These are phyloP conservation scores for Cataglyphis altisquamis DNA, from an alignment of 2,888 invertebrate species.

Conservation along the genomic window DNA sequence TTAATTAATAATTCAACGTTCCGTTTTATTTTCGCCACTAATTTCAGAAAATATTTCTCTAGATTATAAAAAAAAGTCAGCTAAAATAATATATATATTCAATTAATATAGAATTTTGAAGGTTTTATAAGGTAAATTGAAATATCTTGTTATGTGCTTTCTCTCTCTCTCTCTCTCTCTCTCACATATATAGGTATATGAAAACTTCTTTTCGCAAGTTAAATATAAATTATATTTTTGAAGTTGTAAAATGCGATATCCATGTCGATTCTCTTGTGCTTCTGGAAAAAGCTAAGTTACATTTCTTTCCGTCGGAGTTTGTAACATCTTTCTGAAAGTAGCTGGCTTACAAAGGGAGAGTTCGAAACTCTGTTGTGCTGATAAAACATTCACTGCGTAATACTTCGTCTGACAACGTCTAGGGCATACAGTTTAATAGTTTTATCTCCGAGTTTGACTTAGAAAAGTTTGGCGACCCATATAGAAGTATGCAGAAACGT, in stretches of 20 bases:
- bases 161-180: too few species aligned
- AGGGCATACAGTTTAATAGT: slow-evolving; percentile 33
- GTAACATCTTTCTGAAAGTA: slow-evolving; percentile 26
- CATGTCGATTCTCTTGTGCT: background rate
- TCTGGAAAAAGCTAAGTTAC: background rate
- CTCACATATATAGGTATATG: background rate
- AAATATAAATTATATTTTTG: background rate
- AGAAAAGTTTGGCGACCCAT: slow-evolving; percentile 27
- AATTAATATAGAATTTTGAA: background rate
- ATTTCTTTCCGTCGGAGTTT: background rate
- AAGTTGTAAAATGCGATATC: background rate
- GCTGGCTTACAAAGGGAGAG: background rate
- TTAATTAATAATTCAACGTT: background rate
- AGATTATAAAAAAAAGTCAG: background rate
- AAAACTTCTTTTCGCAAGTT: background rate
- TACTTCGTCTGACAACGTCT: slow-evolving; percentile 11
- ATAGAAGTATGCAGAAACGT: background rate
- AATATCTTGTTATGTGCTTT: background rate
- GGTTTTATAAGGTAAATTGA: slow-evolving; percentile 14
- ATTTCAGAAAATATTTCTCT: background rate
- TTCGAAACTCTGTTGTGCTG: slow-evolving; percentile 21
- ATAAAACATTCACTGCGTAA: slow-evolving; percentile 42
- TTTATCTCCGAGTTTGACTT: slow-evolving; percentile 31
- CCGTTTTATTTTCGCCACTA: background rate
- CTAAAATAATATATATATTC: background rate